Evolutionary conservation across 1,140 invertebrate genomes (phyloP).

Genomic region (Caenorhabditis elegans): WBcel235 BX284605.5:20466501-20467000

Average conservation of each 20-base stretch:
- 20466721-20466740: too few relatives aligned
- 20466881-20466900: neutral
- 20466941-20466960: too few relatives aligned
- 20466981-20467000: too few relatives aligned
- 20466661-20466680: neutral
- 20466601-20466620: neutral
- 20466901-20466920: conserved; percentile 18
- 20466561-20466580: neutral
- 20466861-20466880: neutral
- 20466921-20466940: too few relatives aligned
- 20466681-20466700: too few relatives aligned
- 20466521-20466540: too few relatives aligned
- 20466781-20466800: neutral
- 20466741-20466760: too few relatives aligned
- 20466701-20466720: too few relatives aligned
- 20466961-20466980: too few relatives aligned
- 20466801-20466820: conserved; percentile 33
- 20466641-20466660: too few relatives aligned
- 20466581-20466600: too few relatives aligned
- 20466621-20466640: neutral
- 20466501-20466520: neutral
- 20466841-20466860: conserved; percentile 38
- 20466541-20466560: neutral
- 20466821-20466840: neutral
- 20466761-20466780: too few relatives aligned